Evolutionary conservation across 2,888 invertebrate species (phyloP), one percentile per base, ranked within the genome.

Genomic region (Leptopilina myrica): DNA sequence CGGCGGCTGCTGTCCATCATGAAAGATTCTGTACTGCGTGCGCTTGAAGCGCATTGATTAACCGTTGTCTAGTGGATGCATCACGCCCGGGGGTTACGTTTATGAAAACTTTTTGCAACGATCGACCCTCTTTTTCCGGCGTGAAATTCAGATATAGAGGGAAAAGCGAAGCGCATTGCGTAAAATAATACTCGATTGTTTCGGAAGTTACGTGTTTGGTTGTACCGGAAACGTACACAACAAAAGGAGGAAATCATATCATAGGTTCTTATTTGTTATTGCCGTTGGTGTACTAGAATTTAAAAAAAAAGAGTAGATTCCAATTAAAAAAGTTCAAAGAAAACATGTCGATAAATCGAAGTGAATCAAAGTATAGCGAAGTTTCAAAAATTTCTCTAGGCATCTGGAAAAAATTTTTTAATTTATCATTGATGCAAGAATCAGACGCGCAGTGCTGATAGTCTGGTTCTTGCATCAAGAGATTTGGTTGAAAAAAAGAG

Each of bases 1-100:
- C 85, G 87, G 86, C 87, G 85, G 84, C 81, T 84, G 86, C 85
- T 88, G 89, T 90, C 90, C 88, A 87, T 90, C 90, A 90, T 86
- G 85, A 87, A 89, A 88, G 89, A 89, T 89, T 85, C 87, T 84
- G 86, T 87, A 86, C 84, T 86, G 88, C 87, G 88, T 90, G 90
- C 88, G 90, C 89, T 90, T 90, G 90, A 89, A 90, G 88, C 88
- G 87, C 90, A 91, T 90, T 91, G 91, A 91, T 91, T 91, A 90
- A 90, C 89, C 88, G 90, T 90, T 90, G 90, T 84, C 84, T 83
- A 83, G 82, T 46, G 59, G 86, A 84, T 83, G 85, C 87, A 88
- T 86, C 85, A 83, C 86, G 86, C 86, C 86, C 83, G 82, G 83
- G 84, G 86, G 86, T 85, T 84, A 86, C 87, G 87, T 89, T 89